These are phyloP conservation scores for Platysteira castanea DNA, from an alignment of 2,113 vertebrate species.

Conservation along the genomic window DNA sequence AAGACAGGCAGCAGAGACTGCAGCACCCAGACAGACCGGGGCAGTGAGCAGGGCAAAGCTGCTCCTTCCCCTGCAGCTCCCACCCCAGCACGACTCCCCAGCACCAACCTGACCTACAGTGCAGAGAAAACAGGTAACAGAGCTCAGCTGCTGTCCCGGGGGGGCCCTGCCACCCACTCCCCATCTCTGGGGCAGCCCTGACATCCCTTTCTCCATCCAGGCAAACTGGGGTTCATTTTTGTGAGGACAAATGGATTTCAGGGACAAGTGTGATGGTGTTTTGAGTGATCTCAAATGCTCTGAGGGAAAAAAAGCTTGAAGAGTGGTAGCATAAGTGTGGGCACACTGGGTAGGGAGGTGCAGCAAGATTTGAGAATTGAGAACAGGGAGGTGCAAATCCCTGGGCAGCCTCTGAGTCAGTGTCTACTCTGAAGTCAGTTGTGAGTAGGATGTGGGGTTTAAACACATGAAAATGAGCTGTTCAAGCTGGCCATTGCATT, in stretches of 20 bases:
- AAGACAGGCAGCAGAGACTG: constrained; percentile 96
- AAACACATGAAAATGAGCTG: not conserved
- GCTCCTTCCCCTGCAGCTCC: constrained; percentile 56
- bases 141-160: not conserved
- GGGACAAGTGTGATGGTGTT: not conserved
- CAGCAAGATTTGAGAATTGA: not conserved
- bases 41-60: constrained; percentile 78
- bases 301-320: not conserved
- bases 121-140: constrained; percentile 73
- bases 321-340: not conserved
- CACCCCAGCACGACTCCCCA: constrained; percentile 53
- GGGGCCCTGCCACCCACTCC: not conserved
- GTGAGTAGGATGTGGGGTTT: not conserved
- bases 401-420: not conserved
- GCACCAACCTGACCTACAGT: constrained; percentile 63
- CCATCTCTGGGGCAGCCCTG: not conserved
- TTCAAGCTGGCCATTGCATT: not conserved
- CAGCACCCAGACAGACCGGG: constrained; percentile 91
- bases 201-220: not conserved
- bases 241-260: not conserved
- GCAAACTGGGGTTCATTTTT: not conserved
- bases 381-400: not conserved
- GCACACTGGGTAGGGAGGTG: not conserved
- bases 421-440: not conserved
- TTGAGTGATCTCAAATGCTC: not conserved